Percentiles rank a stretch among this genome's conserved stretches.
Evolutionary conservation across 2,797 vertebrate species (phyloP).

Genomic region (Arctocebus calabarensis): DNA sequence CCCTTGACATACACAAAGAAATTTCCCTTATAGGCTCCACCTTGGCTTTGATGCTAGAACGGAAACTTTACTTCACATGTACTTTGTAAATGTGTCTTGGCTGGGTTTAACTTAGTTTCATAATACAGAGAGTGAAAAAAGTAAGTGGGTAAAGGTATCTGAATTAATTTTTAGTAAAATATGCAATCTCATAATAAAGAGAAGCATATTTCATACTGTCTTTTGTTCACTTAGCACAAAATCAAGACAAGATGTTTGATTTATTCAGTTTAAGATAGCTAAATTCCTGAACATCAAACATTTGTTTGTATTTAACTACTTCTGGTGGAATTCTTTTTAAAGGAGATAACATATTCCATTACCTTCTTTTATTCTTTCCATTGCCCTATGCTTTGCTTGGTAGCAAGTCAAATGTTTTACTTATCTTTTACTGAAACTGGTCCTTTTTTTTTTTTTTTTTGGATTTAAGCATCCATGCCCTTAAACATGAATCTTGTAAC

Average conservation of each 20-base stretch:
- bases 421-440: constrained; percentile 25
- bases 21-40: background rate
- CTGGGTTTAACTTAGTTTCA: background rate
- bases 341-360: background rate
- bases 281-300: background rate
- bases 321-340: constrained; percentile 18
- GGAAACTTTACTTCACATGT: background rate
- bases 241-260: background rate
- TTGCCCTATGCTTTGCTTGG: background rate
- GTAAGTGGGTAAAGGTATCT: background rate
- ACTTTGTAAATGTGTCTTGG: background rate
- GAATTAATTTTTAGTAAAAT: background rate
- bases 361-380: constrained; percentile 12
- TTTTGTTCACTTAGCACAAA: constrained; percentile 1
- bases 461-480: background rate
- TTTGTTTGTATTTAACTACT: constrained; percentile 16
- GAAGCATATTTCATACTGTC: background rate
- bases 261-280: constrained; percentile 9
- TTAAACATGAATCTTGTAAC: constrained; percentile 17
- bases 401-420: constrained; percentile 7
- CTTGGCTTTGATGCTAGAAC: background rate
- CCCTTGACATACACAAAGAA: background rate
- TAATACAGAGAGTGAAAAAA: background rate
- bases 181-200: background rate
- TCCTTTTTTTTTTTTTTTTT: background rate